Evolutionary conservation across 2,797 vertebrate genomes (phyloP).

Genomic region (Morus bassanus): DNA sequence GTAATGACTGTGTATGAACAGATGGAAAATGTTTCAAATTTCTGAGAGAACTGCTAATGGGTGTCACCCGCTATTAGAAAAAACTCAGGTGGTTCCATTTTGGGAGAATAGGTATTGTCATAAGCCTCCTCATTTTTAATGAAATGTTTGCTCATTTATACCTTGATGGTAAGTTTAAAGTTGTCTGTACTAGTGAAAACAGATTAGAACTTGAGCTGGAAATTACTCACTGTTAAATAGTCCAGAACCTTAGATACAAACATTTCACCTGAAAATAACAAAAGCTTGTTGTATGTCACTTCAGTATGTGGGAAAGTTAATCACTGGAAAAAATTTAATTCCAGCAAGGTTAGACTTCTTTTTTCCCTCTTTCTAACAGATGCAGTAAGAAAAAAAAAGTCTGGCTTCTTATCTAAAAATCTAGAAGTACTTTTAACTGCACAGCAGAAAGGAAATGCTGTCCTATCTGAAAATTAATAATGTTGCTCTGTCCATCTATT

Average conservation of each 20-base stretch:
- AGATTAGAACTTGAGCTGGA: slow-evolving; percentile 45
- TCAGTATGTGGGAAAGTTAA: not conserved
- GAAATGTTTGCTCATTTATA: slow-evolving; percentile 76
- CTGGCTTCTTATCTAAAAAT: not conserved
- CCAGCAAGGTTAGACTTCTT: not conserved
- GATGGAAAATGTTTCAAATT: slow-evolving; percentile 79
- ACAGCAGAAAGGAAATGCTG: not conserved
- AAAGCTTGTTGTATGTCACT: not conserved
- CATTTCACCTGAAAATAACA: slow-evolving; percentile 34
- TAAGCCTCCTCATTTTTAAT: slow-evolving; percentile 73
- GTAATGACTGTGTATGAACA: slow-evolving; percentile 75
- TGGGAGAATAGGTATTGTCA: slow-evolving; percentile 67
- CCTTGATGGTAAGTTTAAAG: slow-evolving; percentile 59
- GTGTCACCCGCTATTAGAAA: slow-evolving; percentile 77
- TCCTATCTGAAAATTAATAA: not conserved
- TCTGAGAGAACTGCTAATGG: slow-evolving; percentile 73
- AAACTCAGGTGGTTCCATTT: slow-evolving; percentile 71
- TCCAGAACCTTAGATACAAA: slow-evolving; percentile 47
- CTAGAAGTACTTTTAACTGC: not conserved
- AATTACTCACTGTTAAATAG: slow-evolving; percentile 65
- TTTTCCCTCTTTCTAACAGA: not conserved
- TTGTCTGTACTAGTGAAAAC: slow-evolving; percentile 49
- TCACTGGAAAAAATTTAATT: not conserved
- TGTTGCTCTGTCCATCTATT: not conserved
- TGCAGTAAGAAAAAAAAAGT: too few relatives aligned